Conservation (phyloP, 2,113 vertebrate species). For the Phyllostomus discolor region DNA sequence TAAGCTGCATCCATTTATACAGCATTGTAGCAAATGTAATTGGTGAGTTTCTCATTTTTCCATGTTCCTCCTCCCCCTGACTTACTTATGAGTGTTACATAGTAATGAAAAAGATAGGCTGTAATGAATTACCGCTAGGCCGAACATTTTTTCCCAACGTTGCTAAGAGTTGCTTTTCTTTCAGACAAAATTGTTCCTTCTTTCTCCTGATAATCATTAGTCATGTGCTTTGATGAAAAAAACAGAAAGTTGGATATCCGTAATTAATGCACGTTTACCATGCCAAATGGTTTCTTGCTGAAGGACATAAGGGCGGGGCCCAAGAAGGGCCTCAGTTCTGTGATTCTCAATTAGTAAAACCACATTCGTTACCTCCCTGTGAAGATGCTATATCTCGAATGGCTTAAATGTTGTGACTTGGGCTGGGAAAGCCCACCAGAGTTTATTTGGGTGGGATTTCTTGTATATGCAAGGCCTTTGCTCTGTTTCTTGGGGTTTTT, state of each 20-base stretch:
- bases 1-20: conserved; percentile 28
- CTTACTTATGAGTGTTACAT: conserved; percentile 49
- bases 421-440: neutral
- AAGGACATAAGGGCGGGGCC: conserved; percentile 20
- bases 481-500: neutral
- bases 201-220: conserved; percentile 35
- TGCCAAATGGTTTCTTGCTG: conserved; percentile 35
- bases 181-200: conserved; percentile 18
- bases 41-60: conserved; percentile 44
- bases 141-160: conserved; percentile 33
- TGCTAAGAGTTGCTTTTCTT: conserved; percentile 65
- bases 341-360: conserved; percentile 7
- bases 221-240: conserved; percentile 59
- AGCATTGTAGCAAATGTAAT: conserved; percentile 30
- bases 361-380: neutral
- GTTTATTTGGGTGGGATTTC: neutral
- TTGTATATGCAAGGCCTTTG: neutral
- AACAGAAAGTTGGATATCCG: conserved; percentile 60
- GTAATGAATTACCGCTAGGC: conserved; percentile 55
- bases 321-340: neutral
- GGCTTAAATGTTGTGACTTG: neutral
- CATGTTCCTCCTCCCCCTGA: conserved; percentile 56
- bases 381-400: neutral
- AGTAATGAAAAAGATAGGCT: conserved; percentile 50
- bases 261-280: conserved; percentile 61